Conservation (phyloP, 2,113 vertebrate species). For the Cyanistes caeruleus region DNA sequence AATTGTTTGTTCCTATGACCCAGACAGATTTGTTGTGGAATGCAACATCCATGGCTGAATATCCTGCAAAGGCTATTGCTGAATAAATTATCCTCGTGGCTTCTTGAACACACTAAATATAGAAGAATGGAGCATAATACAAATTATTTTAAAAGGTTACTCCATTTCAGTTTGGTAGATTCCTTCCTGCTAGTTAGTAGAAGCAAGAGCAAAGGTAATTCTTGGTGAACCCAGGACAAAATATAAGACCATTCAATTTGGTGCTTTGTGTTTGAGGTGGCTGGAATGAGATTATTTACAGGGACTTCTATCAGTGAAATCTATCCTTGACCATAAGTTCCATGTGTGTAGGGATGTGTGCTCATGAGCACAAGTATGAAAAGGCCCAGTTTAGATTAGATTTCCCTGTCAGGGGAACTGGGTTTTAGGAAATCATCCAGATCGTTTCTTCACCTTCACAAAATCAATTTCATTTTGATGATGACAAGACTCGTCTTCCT, state of each 20-base stretch:
- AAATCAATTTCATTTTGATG: neutral
- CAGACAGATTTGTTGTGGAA: neutral
- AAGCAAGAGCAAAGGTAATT: neutral
- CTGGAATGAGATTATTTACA: neutral
- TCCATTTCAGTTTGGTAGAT: neutral
- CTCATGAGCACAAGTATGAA: neutral
- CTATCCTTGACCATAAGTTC: neutral
- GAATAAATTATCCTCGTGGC: neutral
- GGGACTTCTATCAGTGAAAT: neutral
- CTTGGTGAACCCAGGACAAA: neutral
- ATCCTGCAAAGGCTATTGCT: neutral
- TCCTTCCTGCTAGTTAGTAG: neutral
- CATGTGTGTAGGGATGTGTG: fast-evolving
- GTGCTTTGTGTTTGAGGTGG: neutral
- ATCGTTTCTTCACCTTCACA: neutral
- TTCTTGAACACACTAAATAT: neutral
- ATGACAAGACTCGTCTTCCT: fast-evolving
- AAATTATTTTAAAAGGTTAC: neutral
- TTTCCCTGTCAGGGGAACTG: neutral
- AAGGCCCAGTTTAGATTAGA: neutral
- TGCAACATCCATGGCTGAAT: neutral
- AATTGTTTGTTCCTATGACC: neutral
- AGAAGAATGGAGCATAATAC: neutral
- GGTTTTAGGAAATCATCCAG: neutral
- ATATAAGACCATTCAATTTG: neutral